phyloP scores from a whole-genome alignment of 1,140 invertebrate species.

The Palaemon carinicauda region DNA sequence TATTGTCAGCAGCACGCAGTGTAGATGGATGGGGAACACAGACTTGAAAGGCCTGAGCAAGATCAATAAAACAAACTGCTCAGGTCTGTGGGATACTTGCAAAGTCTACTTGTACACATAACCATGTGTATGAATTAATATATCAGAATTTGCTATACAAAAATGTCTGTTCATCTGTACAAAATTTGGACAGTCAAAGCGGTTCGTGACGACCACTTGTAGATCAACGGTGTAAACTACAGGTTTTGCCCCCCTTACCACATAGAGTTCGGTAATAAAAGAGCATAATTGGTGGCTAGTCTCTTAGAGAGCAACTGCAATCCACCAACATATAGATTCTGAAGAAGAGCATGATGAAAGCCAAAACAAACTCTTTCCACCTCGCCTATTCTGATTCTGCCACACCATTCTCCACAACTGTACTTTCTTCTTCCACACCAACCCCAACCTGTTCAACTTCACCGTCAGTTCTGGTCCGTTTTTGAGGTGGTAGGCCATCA shows the following conservation, averaged over 20 bases:
- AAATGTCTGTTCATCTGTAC: conserved; percentile 46
- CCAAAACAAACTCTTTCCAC: not conserved
- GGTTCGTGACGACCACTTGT: conserved; percentile 11
- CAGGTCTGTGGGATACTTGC: not conserved
- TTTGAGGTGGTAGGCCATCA: conserved; percentile 24
- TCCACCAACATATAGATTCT: not conserved
- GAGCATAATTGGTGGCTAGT: not conserved
- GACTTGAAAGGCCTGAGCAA: too few relatives aligned
- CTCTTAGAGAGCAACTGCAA: too few relatives aligned
- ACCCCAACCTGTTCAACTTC: conserved; percentile 24
- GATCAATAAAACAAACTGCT: too few relatives aligned
- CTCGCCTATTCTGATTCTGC: conserved; percentile 38
- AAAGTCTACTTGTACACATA: conserved; percentile 5
- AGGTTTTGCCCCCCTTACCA: conserved; percentile 6
- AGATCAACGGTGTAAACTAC: conserved; percentile 13
- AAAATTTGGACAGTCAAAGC: conserved; percentile 52
- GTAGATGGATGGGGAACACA: not conserved
- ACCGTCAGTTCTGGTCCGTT: conserved; percentile 51
- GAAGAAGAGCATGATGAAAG: not conserved
- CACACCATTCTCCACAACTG: conserved; percentile 44
- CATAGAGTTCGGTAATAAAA: not conserved
- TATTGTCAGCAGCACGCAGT: conserved; percentile 32
- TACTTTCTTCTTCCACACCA: conserved; percentile 15
- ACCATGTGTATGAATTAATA: not conserved
- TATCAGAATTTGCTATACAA: conserved; percentile 31